Percentiles rank a stretch among this genome's conserved stretches.
phyloP scores from a whole-genome alignment of 2,888 invertebrate species.

The Eilema depressum region DNA sequence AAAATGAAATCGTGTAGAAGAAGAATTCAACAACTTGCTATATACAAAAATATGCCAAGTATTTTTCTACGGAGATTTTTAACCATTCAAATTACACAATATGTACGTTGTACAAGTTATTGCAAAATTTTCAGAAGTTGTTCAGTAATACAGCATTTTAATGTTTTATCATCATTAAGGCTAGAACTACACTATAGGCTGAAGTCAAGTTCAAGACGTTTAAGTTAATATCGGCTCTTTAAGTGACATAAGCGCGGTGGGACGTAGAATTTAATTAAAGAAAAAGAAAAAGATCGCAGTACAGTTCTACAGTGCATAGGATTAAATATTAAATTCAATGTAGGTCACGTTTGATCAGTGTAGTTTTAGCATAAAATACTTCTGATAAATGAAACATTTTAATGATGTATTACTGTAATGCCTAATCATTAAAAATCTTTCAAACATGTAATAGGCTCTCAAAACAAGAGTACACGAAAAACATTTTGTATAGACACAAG shows the following conservation, averaged over 20 bases:
- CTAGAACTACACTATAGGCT: constrained; percentile 14
- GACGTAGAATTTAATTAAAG: neutral
- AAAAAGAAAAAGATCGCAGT: too few relatives aligned
- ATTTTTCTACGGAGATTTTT: constrained; percentile 60
- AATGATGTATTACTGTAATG: constrained; percentile 67
- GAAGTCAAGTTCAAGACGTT: neutral
- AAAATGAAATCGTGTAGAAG: constrained; percentile 43
- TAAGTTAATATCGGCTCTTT: neutral
- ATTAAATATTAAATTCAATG: neutral
- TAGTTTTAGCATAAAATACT: constrained; percentile 42
- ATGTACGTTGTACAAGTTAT: constrained; percentile 73
- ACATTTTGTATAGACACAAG: constrained; percentile 87
- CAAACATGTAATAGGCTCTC: constrained; percentile 86
- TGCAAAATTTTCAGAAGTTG: constrained; percentile 71
- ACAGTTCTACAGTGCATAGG: neutral
- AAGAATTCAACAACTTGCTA: constrained; percentile 55
- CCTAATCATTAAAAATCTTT: constrained; percentile 73
- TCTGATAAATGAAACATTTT: constrained; percentile 61
- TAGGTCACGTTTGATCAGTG: neutral
- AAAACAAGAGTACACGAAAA: constrained; percentile 88
- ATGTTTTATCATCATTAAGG: constrained; percentile 54
- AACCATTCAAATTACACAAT: constrained; percentile 68
- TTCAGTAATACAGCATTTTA: constrained; percentile 69
- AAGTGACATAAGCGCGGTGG: neutral
- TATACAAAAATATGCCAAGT: constrained; percentile 79